phyloP scores from a whole-genome alignment of 2,888 invertebrate genomes.

The Formica aserva region DNA sequence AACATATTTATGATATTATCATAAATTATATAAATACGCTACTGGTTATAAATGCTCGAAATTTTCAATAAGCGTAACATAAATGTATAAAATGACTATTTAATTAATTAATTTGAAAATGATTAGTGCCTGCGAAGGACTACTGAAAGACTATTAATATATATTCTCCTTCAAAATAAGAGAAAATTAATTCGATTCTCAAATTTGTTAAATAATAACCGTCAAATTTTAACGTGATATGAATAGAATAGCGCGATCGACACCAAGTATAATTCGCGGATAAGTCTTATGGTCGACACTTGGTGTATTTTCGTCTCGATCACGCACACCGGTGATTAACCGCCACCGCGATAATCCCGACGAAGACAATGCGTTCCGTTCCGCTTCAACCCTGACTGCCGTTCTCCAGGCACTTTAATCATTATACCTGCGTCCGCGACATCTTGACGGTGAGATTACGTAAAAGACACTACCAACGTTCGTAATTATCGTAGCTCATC shows the following conservation, averaged over 20 bases:
- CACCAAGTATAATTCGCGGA: not conserved
- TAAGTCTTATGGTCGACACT: slow-evolving; percentile 1
- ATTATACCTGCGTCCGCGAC: slow-evolving; percentile 21
- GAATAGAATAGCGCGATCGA: not conserved
- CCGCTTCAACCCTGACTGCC: slow-evolving; percentile 19
- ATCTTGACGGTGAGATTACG: slow-evolving; percentile 38
- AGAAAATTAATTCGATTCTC: not conserved
- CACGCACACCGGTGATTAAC: slow-evolving; percentile 40
- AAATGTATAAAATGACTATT: not conserved
- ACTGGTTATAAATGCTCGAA: not conserved
- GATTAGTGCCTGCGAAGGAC: not conserved
- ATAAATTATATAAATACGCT: not conserved
- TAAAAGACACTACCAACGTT: slow-evolving; percentile 24
- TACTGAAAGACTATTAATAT: not conserved
- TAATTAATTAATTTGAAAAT: slow-evolving; percentile 2
- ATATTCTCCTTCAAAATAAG: not conserved
- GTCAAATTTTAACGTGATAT: not conserved
- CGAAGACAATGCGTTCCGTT: slow-evolving; percentile 34
- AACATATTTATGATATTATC: not conserved
- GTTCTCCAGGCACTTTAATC: slow-evolving; percentile 36
- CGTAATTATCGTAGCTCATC: slow-evolving; percentile 25
- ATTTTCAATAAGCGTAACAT: not conserved
- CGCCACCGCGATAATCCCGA: slow-evolving; percentile 22
- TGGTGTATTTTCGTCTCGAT: slow-evolving; percentile 15
- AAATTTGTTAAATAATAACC: not conserved